Base-by-base conservation (phyloP, 2,797 vertebrate genomes). In the Acestrorhynchus altus region DNA sequence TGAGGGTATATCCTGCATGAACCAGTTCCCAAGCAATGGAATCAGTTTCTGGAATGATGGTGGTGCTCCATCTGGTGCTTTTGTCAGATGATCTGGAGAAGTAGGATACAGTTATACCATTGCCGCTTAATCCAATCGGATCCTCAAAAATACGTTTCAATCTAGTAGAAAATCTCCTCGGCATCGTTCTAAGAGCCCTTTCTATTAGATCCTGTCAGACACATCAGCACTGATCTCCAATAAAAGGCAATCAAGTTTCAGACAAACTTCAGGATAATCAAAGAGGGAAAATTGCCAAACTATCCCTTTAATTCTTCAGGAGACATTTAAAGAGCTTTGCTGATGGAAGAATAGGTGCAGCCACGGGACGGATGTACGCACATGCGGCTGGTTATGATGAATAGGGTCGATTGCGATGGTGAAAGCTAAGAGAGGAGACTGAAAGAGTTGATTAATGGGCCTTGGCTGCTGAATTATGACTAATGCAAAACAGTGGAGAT, bases 401-500 rank as follows among this genome's bases (percentile, higher is more conserved):
- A 91, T 90, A 81, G 83, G 80, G 35, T 72, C 80, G 81, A 86
- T 80, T 84, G 72, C 72, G 74, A 82, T 74, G 83, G 85, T 86
- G 82, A 88, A 86, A 90, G 83, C 75, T 60, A 15, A 82, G 59
- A 83, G 80, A 87, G 73, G 82, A 87, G 81, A 87, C 82, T 74
- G 78, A 79, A 88, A 88, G 47, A 54, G 54, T 86, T 71, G 47
- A 86, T 86, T 88, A 89, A 91, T 90, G 87, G 88, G 81, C 85
- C 85, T 81, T 86, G 86, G 76, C 79, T 16, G 82, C 80, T 89
- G 84, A 90, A 91, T 88, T 89, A 89, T 86, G 87, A 88, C 88
- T 87, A 88, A 89, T 81, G 63, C 39, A 81, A 79, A n/a, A 74
- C 78, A 84, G 89, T 83, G 66, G 69, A 72, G 83, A 84, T 10